Evolutionary conservation across 2,797 vertebrate genomes (phyloP).

Genomic region (Intellagama lesueurii): DNA sequence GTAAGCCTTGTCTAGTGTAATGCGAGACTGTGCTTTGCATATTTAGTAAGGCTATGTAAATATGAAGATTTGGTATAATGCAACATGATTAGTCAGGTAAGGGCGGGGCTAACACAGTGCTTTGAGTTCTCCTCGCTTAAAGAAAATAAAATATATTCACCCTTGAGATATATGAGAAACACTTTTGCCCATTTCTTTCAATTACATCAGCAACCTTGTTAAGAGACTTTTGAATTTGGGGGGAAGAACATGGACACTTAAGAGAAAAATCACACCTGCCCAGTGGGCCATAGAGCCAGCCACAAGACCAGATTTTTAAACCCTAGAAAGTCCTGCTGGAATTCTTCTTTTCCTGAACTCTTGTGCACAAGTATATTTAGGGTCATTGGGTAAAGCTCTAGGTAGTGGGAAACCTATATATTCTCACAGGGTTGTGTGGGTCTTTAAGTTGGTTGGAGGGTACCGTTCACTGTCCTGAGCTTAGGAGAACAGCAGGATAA

Average conservation of each 20-base stretch:
- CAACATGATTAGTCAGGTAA: background rate
- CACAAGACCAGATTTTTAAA: background rate
- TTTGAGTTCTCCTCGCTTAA: background rate
- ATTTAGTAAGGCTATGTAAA: slow-evolving; percentile 20
- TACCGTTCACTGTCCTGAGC: too few species aligned
- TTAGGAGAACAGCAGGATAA: too few species aligned
- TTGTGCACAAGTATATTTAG: background rate
- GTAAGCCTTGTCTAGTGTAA: background rate
- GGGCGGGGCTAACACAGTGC: background rate
- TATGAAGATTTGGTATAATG: background rate
- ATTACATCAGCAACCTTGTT: background rate
- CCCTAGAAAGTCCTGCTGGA: background rate
- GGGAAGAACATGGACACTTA: background rate
- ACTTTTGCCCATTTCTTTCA: background rate
- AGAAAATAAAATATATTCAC: background rate
- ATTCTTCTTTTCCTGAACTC: background rate
- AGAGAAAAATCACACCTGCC: background rate
- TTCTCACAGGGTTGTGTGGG: background rate
- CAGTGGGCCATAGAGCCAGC: background rate
- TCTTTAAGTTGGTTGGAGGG: too few species aligned
- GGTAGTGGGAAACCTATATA: background rate
- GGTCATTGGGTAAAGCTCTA: too few species aligned
- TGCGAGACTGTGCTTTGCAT: slow-evolving; percentile 23
- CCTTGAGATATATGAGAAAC: background rate
- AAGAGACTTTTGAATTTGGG: background rate